Percentiles rank a stretch among this genome's conserved stretches.
Evolutionary conservation across 2,797 vertebrate genomes (phyloP).

Genomic region (Xiphophorus birchmanni): DNA sequence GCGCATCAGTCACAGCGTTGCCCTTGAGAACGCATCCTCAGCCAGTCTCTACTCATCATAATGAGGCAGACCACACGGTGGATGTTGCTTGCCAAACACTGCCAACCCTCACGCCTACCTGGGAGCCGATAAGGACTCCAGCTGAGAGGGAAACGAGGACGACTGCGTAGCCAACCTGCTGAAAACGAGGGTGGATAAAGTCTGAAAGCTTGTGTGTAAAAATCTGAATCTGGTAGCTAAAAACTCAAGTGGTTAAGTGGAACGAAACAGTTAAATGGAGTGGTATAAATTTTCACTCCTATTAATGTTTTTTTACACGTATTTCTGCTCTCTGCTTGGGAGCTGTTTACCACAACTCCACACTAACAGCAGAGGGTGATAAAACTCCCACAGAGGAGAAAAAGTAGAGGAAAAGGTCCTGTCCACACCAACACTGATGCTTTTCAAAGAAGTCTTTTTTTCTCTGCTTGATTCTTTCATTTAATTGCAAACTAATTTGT

Average conservation of each 20-base stretch:
- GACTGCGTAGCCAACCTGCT: slow-evolving; percentile 20
- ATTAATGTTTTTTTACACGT: neutral
- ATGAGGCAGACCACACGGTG: slow-evolving; percentile 61
- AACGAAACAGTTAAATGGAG: slow-evolving; percentile 26
- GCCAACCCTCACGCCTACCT: slow-evolving; percentile 57
- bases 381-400: slow-evolving; percentile 54
- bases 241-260: slow-evolving; percentile 26
- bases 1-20: slow-evolving; percentile 50
- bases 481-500: slow-evolving; percentile 1
- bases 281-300: slow-evolving; percentile 40
- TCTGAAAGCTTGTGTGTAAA: slow-evolving; percentile 8
- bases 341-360: slow-evolving; percentile 38
- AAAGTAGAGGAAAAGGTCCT: slow-evolving; percentile 23
- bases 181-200: slow-evolving; percentile 24
- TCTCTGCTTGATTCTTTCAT: neutral
- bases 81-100: slow-evolving; percentile 26
- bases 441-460: neutral
- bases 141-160: slow-evolving; percentile 39
- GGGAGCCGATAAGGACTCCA: slow-evolving; percentile 59
- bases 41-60: slow-evolving; percentile 56
- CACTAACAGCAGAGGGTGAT: slow-evolving; percentile 55
- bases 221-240: slow-evolving; percentile 17
- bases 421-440: neutral
- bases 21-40: slow-evolving; percentile 72
- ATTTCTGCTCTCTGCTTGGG: slow-evolving; percentile 32